Evolutionary conservation across 2,113 vertebrate genomes (phyloP).

Genomic region (Coptodon rendalli): DNA sequence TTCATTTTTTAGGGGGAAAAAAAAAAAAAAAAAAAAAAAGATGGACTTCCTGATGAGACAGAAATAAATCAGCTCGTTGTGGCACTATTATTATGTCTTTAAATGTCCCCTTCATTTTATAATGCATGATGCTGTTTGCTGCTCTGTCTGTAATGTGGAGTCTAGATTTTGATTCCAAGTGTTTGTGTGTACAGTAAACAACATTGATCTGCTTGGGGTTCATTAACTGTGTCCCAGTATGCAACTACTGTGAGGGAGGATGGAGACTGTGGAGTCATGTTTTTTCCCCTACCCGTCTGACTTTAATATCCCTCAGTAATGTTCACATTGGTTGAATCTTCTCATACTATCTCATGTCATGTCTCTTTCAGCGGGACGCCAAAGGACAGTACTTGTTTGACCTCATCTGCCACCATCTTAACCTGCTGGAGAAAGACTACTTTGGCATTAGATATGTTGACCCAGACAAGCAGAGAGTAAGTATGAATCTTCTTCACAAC

Average conservation of each 20-base stretch:
- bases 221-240: background rate
- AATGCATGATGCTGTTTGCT: background rate
- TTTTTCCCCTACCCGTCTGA: background rate
- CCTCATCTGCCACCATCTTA: slow-evolving; percentile 93
- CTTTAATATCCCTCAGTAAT: background rate
- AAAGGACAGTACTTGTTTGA: slow-evolving; percentile 97
- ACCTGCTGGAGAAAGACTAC: slow-evolving; percentile 96
- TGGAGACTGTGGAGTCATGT: background rate
- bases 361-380: slow-evolving; percentile 85
- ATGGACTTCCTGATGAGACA: background rate
- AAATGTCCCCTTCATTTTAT: background rate
- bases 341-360: background rate
- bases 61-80: background rate
- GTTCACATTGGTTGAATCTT: background rate
- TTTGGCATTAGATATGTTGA: slow-evolving; percentile 96
- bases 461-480: slow-evolving; percentile 94
- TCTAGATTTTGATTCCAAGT: background rate
- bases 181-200: background rate
- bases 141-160: background rate
- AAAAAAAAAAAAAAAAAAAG: background rate
- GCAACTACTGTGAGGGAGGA: background rate
- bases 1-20: too few species aligned
- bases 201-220: background rate
- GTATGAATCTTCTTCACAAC: slow-evolving; percentile 16
- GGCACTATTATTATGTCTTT: background rate